A percentile compares a stretch with the other conserved stretches of the same genome.
Conservation (phyloP, 2,888 invertebrate genomes). For the Drosophila differens region DNA sequence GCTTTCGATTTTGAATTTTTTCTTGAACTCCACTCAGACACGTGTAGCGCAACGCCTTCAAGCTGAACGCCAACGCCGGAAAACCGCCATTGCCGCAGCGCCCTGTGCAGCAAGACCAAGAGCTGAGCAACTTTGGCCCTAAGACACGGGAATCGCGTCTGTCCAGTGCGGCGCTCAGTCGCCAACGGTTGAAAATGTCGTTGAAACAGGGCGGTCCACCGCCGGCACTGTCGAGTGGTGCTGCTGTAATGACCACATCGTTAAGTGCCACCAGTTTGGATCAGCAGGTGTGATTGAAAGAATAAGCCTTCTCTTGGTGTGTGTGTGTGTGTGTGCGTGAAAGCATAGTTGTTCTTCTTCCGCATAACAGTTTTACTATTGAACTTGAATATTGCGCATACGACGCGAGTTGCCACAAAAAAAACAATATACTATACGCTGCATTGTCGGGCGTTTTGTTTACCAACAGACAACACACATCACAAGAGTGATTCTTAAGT, state of each 20-base stretch:
- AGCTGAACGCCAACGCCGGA: slow-evolving; percentile 79
- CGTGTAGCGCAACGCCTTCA: slow-evolving; percentile 62
- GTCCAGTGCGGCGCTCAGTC: slow-evolving; percentile 69
- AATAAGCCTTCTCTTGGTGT: slow-evolving; percentile 25
- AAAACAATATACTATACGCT: slow-evolving; percentile 26
- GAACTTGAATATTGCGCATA: slow-evolving; percentile 67
- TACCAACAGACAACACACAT: slow-evolving; percentile 22
- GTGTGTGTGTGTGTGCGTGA: slow-evolving; percentile 18
- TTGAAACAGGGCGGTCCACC: slow-evolving; percentile 82
- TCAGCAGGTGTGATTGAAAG: slow-evolving; percentile 66
- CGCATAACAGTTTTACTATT: slow-evolving; percentile 60
- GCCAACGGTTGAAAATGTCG: slow-evolving; percentile 80
- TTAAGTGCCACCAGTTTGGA: slow-evolving; percentile 60
- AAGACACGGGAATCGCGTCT: slow-evolving; percentile 57
- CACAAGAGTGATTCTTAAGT: slow-evolving; percentile 11
- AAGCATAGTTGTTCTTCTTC: slow-evolving; percentile 54
- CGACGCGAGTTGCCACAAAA: slow-evolving; percentile 59
- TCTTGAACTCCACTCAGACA: slow-evolving; percentile 24
- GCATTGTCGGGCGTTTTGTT: slow-evolving; percentile 56
- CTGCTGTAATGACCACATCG: slow-evolving; percentile 71
- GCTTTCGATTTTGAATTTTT: slow-evolving; percentile 10
- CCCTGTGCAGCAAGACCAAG: slow-evolving; percentile 51
- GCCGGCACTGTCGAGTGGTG: slow-evolving; percentile 76
- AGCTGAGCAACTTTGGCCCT: slow-evolving; percentile 59
- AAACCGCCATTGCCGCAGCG: slow-evolving; percentile 83